These are phyloP conservation scores for Sakesphorus luctuosus DNA, from an alignment of 2,113 vertebrate genomes.

Conservation along the genomic window DNA sequence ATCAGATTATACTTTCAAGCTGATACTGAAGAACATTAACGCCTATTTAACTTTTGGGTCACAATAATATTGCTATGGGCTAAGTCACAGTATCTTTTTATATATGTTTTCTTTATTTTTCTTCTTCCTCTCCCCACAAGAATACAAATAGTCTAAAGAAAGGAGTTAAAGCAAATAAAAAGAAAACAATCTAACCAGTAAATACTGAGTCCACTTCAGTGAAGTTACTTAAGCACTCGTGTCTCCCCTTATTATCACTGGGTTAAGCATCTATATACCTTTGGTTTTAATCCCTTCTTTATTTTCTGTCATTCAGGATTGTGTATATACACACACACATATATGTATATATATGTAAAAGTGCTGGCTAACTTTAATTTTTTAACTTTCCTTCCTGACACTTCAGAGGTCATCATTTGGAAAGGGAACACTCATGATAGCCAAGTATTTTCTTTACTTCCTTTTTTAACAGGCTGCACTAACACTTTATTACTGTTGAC, in stretches of 20 bases:
- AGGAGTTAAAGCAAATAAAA: not conserved
- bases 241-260: not conserved
- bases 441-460: not conserved
- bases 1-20: not conserved
- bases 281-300: not conserved
- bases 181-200: not conserved
- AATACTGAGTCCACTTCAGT: not conserved
- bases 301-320: not conserved
- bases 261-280: not conserved
- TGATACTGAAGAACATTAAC: not conserved
- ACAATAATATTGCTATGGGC: not conserved
- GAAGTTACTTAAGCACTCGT: not conserved
- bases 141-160: not conserved
- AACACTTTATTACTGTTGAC: not conserved
- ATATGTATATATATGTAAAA: not conserved
- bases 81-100: not conserved
- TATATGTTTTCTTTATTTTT: not conserved
- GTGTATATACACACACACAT: not conserved
- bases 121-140: not conserved
- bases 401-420: not conserved
- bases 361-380: not conserved
- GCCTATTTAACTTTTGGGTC: not conserved
- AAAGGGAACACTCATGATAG: not conserved
- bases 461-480: not conserved
- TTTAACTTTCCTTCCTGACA: not conserved